Evolutionary conservation across 2,113 vertebrate species (phyloP), one percentile per base, ranked within the genome.

Genomic region (Pseudorasbora parva): DNA sequence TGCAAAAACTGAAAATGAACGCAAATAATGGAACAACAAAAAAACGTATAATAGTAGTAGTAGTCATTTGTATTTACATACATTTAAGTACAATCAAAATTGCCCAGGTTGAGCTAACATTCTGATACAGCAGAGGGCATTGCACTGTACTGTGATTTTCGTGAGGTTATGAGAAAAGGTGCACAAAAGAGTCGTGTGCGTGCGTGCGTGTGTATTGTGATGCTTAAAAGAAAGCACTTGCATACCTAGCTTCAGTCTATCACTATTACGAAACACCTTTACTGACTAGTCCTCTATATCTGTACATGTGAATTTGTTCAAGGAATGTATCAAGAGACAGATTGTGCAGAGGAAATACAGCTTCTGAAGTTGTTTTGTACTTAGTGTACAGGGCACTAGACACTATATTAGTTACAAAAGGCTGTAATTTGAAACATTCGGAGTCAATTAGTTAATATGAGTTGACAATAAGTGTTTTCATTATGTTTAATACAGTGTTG

Each of bases 1-100:
- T 90, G 91, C 90, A 91, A 88, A 90, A 86, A 89, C 90, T 87
- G 64, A 87, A 79, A 89, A 76, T 72, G 78, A 88, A 90, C 90
- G 86, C 88, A 90, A 91, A 87, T 90, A 88, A 88, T 88, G 88
- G 89, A 86, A 91, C 76, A 90, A 88, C 64, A 60, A 82, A 82
- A 84, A 84, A 30, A 84, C 83, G 88, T 60, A 88, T 82, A 92
- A 91, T 93, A 92, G 91, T 93, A 89, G 88, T 94, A 90, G 88
- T 93, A 90, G 83, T 86, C 27, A 82, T 89, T 90, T 87, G 83
- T 94, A 95, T 95, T 88, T 95, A 94, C 93, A 95, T 89, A 92
- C 92, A 92, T 91, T 91, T 94, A 89, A 93, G 90, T 94, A 95
- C 93, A 94, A 94, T 94, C 94, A 94, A 92, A 93, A 93, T 90